Percentiles rank a stretch among this genome's conserved stretches.
These are phyloP conservation scores for Coptodon rendalli DNA, from an alignment of 2,113 vertebrate genomes.

Conservation along the genomic window DNA sequence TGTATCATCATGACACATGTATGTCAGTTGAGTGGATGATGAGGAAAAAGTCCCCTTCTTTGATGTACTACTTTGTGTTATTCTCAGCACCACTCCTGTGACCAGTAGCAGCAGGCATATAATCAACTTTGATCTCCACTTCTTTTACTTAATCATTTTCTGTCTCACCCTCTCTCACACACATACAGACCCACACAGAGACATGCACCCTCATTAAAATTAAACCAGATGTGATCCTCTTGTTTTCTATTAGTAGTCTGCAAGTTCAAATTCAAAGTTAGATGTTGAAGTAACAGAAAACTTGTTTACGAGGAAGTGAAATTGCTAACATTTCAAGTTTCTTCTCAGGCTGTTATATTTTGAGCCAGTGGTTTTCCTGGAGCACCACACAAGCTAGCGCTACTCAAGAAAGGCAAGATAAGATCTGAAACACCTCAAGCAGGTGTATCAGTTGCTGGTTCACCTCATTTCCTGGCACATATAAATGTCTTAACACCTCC, in stretches of 20 bases:
- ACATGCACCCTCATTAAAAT: background rate
- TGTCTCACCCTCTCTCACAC: background rate
- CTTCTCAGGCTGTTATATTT: background rate
- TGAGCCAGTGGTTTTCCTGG: background rate
- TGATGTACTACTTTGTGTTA: background rate
- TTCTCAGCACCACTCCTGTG: background rate
- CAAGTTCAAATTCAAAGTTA: background rate
- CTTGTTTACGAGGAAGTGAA: background rate
- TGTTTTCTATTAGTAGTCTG: background rate
- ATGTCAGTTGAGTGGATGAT: background rate
- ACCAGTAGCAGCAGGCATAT: background rate
- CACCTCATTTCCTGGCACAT: background rate
- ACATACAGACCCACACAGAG: background rate
- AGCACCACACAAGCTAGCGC: background rate
- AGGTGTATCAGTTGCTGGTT: background rate
- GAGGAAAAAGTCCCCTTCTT: background rate
- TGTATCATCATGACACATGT: background rate
- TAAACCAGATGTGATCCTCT: background rate
- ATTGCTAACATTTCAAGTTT: background rate
- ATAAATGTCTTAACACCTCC: background rate
- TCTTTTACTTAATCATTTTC: background rate
- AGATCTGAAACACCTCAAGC: background rate
- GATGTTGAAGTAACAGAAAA: background rate
- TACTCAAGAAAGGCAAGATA: background rate
- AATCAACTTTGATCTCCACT: conserved; percentile 6